Evolutionary conservation across 1,140 invertebrate genomes (phyloP).

Genomic region (Drosophila saltans): DNA sequence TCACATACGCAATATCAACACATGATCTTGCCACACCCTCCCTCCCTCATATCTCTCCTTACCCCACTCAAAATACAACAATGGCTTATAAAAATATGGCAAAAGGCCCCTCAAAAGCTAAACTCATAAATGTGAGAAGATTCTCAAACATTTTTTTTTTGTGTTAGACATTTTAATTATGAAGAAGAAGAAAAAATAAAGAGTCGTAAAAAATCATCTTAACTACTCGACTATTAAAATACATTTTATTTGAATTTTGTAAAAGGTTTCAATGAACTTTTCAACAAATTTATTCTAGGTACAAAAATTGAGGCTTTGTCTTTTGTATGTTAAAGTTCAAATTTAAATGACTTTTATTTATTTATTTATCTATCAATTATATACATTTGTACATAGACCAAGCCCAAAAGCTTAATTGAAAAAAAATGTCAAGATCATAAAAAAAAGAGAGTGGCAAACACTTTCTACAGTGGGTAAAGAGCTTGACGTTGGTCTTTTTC

Average conservation of each 20-base stretch:
- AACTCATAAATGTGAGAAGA: slow-evolving; percentile 32
- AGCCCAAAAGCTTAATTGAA: slow-evolving; percentile 16
- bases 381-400: not conserved
- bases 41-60: not conserved
- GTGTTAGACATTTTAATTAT: slow-evolving; percentile 60
- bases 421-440: slow-evolving; percentile 25
- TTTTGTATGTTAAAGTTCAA: slow-evolving; percentile 29
- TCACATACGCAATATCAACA: slow-evolving; percentile 17
- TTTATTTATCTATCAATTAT: slow-evolving; percentile 11
- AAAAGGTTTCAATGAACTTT: slow-evolving; percentile 25
- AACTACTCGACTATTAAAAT: slow-evolving; percentile 6
- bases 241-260: slow-evolving; percentile 11
- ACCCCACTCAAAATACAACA: slow-evolving; percentile 3
- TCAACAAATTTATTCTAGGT: not conserved
- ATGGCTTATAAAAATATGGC: slow-evolving; percentile 22
- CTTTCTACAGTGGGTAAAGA: slow-evolving; percentile 21
- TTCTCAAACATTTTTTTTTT: slow-evolving; percentile 24
- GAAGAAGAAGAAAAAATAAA: slow-evolving; percentile 18
- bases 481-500: not conserved
- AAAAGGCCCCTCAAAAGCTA: slow-evolving; percentile 1
- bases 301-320: not conserved
- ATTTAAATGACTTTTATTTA: slow-evolving; percentile 12
- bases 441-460: slow-evolving; percentile 34
- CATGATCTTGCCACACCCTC: slow-evolving; percentile 15
- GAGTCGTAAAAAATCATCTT: slow-evolving; percentile 12